Percentiles rank a stretch among this genome's conserved stretches.
Conservation (phyloP, 2,888 invertebrate genomes). For the Epirrhoe alternata region DNA sequence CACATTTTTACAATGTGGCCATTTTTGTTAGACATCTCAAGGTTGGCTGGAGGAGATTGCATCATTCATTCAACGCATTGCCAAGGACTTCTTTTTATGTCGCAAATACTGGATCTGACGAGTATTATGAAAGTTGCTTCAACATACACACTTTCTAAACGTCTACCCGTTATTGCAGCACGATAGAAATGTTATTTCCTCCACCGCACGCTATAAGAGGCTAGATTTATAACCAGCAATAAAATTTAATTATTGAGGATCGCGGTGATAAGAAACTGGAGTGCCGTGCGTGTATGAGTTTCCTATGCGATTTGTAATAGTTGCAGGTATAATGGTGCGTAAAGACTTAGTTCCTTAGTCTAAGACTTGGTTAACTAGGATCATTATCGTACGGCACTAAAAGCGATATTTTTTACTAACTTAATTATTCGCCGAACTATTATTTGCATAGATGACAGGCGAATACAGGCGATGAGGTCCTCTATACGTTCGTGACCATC, state of each 20-base stretch:
- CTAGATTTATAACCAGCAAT: constrained; percentile 53
- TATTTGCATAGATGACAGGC: no score
- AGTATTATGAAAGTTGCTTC: neutral
- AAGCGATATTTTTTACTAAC: no score
- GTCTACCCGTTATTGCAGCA: constrained; percentile 22
- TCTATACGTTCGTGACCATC: no score
- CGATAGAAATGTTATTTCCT: constrained; percentile 39
- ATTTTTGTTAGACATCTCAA: no score
- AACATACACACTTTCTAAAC: constrained; percentile 16
- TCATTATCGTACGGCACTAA: no score
- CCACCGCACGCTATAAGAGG: constrained; percentile 44
- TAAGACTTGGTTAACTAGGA: neutral
- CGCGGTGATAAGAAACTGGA: constrained; percentile 45
- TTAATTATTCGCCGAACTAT: no score
- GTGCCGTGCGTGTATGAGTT: constrained; percentile 45
- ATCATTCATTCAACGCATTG: no score
- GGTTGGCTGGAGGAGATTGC: no score
- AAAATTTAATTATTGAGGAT: constrained; percentile 58
- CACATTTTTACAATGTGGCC: no score
- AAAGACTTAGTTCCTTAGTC: neutral
- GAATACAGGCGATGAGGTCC: no score
- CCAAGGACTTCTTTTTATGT: neutral
- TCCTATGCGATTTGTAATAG: constrained; percentile 39
- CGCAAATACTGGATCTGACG: neutral
- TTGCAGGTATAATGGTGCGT: constrained; percentile 15